Conservation (phyloP, 2,888 invertebrate genomes). For the Orgyia antiqua region DNA sequence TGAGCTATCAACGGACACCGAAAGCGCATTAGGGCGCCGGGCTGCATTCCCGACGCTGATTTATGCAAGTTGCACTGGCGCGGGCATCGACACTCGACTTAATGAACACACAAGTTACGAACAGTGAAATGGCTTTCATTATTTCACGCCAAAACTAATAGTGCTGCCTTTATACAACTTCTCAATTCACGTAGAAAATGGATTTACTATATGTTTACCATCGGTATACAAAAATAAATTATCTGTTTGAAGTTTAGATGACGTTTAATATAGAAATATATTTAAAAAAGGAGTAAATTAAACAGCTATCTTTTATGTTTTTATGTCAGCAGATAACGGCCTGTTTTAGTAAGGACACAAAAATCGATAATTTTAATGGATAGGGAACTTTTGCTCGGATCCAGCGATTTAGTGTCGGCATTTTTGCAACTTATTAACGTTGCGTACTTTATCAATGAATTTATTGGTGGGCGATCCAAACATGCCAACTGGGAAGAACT, state of each 20-base stretch:
- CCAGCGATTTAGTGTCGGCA: conserved; percentile 38
- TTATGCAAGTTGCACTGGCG: conserved; percentile 65
- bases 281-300: too few relatives aligned
- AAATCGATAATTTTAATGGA: conserved; percentile 26
- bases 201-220: too few relatives aligned
- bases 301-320: too few relatives aligned
- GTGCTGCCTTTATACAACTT: conserved; percentile 44
- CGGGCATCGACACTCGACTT: conserved; percentile 65
- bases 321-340: too few relatives aligned
- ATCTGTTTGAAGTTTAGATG: too few relatives aligned
- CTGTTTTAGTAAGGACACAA: conserved; percentile 18
- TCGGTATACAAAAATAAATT: too few relatives aligned
- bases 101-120: conserved; percentile 71
- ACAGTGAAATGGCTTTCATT: conserved; percentile 64
- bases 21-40: conserved; percentile 73
- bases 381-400: conserved; percentile 24
- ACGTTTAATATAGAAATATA: too few relatives aligned
- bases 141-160: conserved; percentile 67
- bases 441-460: conserved; percentile 64
- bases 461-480: conserved; percentile 55
- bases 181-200: too few relatives aligned
- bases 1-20: conserved; percentile 67
- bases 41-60: conserved; percentile 68
- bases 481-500: conserved; percentile 45
- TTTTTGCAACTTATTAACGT: conserved; percentile 57